Base-by-base conservation (phyloP, 1,140 invertebrate genomes). In the Cotesia chilonis region DNA sequence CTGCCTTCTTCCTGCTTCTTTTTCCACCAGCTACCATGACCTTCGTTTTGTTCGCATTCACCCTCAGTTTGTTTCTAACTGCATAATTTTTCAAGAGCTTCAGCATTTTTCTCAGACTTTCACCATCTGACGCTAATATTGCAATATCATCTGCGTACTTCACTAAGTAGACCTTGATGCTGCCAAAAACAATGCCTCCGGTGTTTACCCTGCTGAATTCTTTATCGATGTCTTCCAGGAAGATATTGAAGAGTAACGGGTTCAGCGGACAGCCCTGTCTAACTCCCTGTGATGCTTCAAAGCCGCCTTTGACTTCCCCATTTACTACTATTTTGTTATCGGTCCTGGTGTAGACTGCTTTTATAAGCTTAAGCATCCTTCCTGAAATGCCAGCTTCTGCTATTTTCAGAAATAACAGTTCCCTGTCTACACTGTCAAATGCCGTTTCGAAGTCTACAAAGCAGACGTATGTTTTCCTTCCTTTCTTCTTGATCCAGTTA, bases 181-280 rank as follows among this genome's bases (percentile, higher is more conserved):
- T 41, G 4, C 38, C 38, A 4, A 41, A 5, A 4, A 55, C 52
- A 9, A 17, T 17, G 5, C 54, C 54, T 55, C 54, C 54, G 4
- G 12, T 12, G 12, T 55, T 55, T 2, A 4, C 10, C 12, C 17
- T 12, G 5, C 12, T 12, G 12, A 12, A 55, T 12, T 17, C 54
- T 55, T 55, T 17, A 17, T 55, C 54, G 4, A 55, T 12, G 12
- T 55, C 54, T 1, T 55, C 54, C 12, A 41, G 7, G 2, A 55
- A 17, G 4, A 55, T 0, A 12, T 12, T 55, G 14, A 55, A 55
- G 0, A 55, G 52, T 4, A 12, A 12, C 5, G 52, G 52, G 52
- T 2, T 55, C 12, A 55, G 14, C 52, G 10, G 52, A 12, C 57
- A 60, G 5, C 57, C 57, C 28, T 55, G 52, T 55, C 57, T 70